These are phyloP conservation scores for Corynorhinus townsendii DNA, from an alignment of 2,113 vertebrate species.

Conservation along the genomic window DNA sequence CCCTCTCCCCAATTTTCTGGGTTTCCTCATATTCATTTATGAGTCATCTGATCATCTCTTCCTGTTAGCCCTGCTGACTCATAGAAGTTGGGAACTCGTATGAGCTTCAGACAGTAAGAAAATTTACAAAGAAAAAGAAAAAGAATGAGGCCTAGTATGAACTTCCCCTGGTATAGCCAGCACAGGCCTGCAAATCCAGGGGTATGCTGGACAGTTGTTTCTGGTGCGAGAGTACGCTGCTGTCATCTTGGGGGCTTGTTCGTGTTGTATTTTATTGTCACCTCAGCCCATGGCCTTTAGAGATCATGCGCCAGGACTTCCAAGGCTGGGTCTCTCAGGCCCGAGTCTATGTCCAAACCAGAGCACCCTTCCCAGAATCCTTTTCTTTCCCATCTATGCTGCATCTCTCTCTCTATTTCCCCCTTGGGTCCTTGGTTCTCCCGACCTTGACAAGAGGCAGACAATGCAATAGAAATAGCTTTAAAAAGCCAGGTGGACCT, in stretches of 20 bases:
- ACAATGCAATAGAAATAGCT: neutral
- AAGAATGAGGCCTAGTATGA: neutral
- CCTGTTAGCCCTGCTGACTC: constrained; percentile 77
- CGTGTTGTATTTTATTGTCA: neutral
- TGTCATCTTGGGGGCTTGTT: neutral
- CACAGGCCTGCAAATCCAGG: constrained; percentile 26
- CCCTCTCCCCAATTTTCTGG: constrained; percentile 7
- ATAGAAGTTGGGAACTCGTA: constrained; percentile 54
- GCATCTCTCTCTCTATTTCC: constrained; percentile 44
- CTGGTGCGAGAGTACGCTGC: neutral
- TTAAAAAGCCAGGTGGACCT: neutral
- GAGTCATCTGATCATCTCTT: constrained; percentile 77
- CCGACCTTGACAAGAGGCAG: constrained; percentile 20
- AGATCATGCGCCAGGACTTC: neutral
- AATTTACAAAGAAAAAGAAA: constrained; percentile 29
- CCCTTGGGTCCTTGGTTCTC: constrained; percentile 25
- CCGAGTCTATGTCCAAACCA: constrained; percentile 58
- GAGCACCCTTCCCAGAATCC: neutral
- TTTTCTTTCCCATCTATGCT: neutral
- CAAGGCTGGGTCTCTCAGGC: neutral
- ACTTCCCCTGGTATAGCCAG: constrained; percentile 57
- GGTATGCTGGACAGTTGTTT: constrained; percentile 27
- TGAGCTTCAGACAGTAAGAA: constrained; percentile 50
- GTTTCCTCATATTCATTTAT: constrained; percentile 57
- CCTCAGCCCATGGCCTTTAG: neutral